Base-by-base conservation (phyloP, 2,113 vertebrate species). In the Aldabrachelys gigantea region DNA sequence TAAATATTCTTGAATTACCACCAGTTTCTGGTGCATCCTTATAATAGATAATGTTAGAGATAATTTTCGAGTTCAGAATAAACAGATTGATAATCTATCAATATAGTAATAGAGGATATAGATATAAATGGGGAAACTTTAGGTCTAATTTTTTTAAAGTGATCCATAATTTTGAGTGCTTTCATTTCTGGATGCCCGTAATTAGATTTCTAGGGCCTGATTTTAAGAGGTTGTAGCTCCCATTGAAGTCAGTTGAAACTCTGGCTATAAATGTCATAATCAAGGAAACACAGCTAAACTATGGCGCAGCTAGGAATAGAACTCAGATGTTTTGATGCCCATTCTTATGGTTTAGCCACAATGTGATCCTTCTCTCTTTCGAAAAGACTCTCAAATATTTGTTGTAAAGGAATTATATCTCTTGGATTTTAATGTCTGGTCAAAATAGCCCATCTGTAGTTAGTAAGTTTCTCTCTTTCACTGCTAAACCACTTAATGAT, bases 401-500 rank as follows among this genome's bases (percentile, higher is more conserved):
- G 56, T 62, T 81, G 41, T 16, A 35, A 87, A 65, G 79, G 27
- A 2, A 1, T 80, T 87, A 3, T 84, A 57, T 56, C 47, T 22
- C 35, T 95, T 84, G 53, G 22, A 72, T 5, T 29, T 85, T 44
- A 80, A 8, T 89, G 44, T 1, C 1, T 90, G 21, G 80, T 75
- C 89, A 49, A 85, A 92, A 16, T 56, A 88, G 8, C n/a, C n/a
- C n/a, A 65, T 31, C 27, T 86, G 10, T 62, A 72, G 38, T 4
- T 81, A 29, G 47, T 76, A 89, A 47, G 38, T 80, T 95, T 96
- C 93, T 17, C 49, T 92, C 90, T 91, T 88, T 93, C 50, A 75
- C 35, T 92, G 80, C 47, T 65, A 79, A 84, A 95, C 85, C 89
- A 87, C 35, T 17, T 92, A 85, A 22, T 92, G 82, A 94, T 96